Evolutionary conservation across 2,797 vertebrate genomes (phyloP), one percentile per base, ranked within the genome.

Genomic region (Iguana delicatissima): DNA sequence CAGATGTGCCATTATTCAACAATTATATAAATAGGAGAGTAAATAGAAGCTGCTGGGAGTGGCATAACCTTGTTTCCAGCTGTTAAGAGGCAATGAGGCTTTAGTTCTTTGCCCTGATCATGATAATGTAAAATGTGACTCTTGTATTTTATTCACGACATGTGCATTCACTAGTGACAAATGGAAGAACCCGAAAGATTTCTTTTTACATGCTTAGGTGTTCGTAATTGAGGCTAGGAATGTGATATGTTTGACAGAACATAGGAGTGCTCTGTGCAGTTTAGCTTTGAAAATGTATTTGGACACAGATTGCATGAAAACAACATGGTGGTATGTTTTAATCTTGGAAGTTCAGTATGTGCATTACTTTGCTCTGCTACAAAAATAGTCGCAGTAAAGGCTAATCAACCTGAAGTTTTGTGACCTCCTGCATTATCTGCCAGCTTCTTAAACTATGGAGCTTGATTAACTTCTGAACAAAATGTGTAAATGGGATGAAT

Each of bases 311-410:
- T 0, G 10, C 14, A 32, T 12, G 62, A 80, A 83, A 52, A 50
- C 18, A 62, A 35, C n/a, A n/a, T 64, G 74, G 55, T 13, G 8
- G 9, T 73, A 35, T 42, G 29, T 26, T 69, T 13, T 38, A 62
- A 76, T 64, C 18, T 64, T 67, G 57, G n/a, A 76, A 81, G 20
- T 38, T 59, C 52, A 76, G 35, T 82, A 6, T 67, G 42, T 64
- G 38, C 29, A 2, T 67, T 35, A 79, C 32, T 18, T 77, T 35
- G 7, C 77, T 87, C 10, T 64, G 55, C 72, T 42, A 69, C 24
- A n/a, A 79, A 76, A 89, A 76, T 72, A 80, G 62, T 38, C 26
- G 52, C 50, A 85, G 38, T 20, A 90, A 90, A 80, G 50, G 29
- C 29, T 74, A 52, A 14, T 76, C 7, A 42, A 67, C 38, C 38